Evolutionary conservation across 2,888 invertebrate genomes (phyloP).

Genomic region (Drosophila subquinaria): DNA sequence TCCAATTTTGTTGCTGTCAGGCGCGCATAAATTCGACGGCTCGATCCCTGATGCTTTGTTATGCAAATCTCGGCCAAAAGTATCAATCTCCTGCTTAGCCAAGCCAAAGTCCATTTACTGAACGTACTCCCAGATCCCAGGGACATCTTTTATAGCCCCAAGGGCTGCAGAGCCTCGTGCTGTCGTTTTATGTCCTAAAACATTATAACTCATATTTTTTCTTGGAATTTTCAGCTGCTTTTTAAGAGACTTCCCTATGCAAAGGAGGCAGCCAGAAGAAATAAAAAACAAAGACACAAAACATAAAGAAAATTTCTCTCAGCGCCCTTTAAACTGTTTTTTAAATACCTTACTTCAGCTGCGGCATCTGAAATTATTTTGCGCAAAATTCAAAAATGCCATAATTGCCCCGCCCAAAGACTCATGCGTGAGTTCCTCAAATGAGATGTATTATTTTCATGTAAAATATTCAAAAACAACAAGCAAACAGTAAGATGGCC

Average conservation of each 20-base stretch:
- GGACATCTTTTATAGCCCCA: conserved; percentile 37
- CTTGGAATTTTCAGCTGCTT: conserved; percentile 38
- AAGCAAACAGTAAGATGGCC: conserved; percentile 12
- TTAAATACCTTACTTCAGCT: conserved; percentile 20
- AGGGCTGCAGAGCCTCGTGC: conserved; percentile 24
- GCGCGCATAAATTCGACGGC: conserved; percentile 61
- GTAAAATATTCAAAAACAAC: conserved; percentile 28
- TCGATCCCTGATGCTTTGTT: conserved; percentile 57
- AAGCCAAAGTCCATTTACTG: conserved; percentile 54
- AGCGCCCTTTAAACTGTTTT: conserved; percentile 37
- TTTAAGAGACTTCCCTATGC: conserved; percentile 34
- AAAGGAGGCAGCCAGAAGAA: background rate
- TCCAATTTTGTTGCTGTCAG: conserved; percentile 75
- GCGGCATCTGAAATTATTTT: conserved; percentile 25
- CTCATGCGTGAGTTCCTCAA: conserved; percentile 31
- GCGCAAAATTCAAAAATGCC: conserved; percentile 29
- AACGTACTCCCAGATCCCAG: background rate
- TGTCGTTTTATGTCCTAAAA: conserved; percentile 36
- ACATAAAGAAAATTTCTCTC: conserved; percentile 26
- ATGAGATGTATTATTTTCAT: conserved; percentile 58
- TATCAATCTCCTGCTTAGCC: conserved; percentile 60
- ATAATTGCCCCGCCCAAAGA: conserved; percentile 33
- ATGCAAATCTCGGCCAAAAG: conserved; percentile 68
- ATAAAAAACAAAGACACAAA: background rate
- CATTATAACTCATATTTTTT: conserved; percentile 57